Evolutionary conservation across 2,888 invertebrate genomes (phyloP), one percentile per base, ranked within the genome.

Genomic region (Pandemis heparana): DNA sequence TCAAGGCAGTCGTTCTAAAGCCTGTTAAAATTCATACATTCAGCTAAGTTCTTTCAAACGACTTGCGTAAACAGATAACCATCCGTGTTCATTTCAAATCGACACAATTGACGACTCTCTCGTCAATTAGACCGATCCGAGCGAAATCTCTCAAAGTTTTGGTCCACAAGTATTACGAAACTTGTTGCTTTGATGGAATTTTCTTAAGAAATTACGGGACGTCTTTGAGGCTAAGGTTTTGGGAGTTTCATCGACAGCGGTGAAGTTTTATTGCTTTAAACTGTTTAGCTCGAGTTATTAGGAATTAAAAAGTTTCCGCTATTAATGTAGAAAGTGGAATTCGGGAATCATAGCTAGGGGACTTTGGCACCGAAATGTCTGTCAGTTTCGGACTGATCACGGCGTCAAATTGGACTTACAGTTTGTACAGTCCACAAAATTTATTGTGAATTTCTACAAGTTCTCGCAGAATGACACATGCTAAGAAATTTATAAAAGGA

Each of bases 171-270:
- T 67, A 56, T 56, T 67, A 67, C 63, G 51, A 18, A 69, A 73
- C 73, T 73, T 73, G 73, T 73, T 73, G 73, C 73, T 73, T 69
- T 73, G 73, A 73, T 39, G 56, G 59, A 73, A 64, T 64, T 73
- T 63, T 68, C 67, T 32, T 63, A 56, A 63, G 67, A 68, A 72
- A 72, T 72, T 72, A 68, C 48, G 53, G 67, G 61, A 67, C 61
- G 71, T 53, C 56, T 68, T 68, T 72, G 72, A 67, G 43, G 41
- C 65, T 68, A 43, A 63, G 39, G 70, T 63, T 70, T 41, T 53
- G 18, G 63, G 63, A 72, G 72, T 72, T 72, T 68, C 72, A 67
- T 70, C 70, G 63, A 63, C 70, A 53, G 62, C 43, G 65, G 67
- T 43, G 61, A 46, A 72, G 72, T 67, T 72, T 68, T 72, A 72